Conservation (phyloP, 1,140 invertebrate species). For the Trichonephila inaurata region DNA sequence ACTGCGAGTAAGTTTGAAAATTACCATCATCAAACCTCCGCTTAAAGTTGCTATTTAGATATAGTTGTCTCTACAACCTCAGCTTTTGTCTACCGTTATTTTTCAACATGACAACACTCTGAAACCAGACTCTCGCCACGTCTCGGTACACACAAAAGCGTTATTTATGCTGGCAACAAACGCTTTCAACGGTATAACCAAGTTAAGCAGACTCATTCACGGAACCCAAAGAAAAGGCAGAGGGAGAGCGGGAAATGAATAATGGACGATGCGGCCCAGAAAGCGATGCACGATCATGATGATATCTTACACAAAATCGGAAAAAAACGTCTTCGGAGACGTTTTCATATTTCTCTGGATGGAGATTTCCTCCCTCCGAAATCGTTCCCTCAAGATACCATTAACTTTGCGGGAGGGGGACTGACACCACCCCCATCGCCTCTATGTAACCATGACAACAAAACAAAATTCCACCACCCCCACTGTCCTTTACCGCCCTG, state of each 20-base stretch:
- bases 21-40: no score
- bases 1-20: no score
- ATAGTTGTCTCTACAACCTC: no score
- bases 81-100: no score
- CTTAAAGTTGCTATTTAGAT: no score
- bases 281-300: neutral
- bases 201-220: neutral
- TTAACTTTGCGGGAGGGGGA: slow-evolving; percentile 42
- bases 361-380: slow-evolving; percentile 38
- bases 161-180: no score
- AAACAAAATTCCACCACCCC: slow-evolving; percentile 57
- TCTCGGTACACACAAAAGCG: no score
- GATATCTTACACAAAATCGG: slow-evolving; percentile 38
- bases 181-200: neutral
- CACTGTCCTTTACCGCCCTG: neutral
- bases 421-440: neutral
- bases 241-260: neutral
- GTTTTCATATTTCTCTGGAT: slow-evolving; percentile 40
- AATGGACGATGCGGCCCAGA: neutral
- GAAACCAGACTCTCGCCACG: no score
- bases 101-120: no score
- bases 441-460: slow-evolving; percentile 52
- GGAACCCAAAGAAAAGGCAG: neutral
- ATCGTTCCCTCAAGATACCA: slow-evolving; percentile 52
- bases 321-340: slow-evolving; percentile 23